Conservation (phyloP, 2,113 vertebrate genomes). For the Pithys albifrons region DNA sequence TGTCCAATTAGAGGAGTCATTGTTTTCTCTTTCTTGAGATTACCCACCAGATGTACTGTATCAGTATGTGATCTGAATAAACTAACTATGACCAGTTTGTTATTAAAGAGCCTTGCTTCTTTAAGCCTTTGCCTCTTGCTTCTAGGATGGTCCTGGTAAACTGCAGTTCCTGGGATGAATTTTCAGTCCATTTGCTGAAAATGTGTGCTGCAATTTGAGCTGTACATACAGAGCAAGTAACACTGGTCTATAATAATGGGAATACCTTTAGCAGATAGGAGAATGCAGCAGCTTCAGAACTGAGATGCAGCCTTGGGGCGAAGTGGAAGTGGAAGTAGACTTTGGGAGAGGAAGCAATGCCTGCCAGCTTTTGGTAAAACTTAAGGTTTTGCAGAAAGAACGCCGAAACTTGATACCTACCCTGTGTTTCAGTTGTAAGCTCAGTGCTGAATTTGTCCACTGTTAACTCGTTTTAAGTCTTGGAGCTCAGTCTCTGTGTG, state of each 20-base stretch:
- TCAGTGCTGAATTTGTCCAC: background rate
- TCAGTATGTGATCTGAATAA: background rate
- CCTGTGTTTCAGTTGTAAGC: background rate
- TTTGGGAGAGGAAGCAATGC: background rate
- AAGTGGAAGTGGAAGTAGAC: background rate
- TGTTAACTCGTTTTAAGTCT: background rate
- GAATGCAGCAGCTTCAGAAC: background rate
- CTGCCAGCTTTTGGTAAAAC: background rate
- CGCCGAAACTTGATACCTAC: background rate
- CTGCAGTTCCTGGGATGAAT: background rate
- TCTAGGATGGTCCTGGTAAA: background rate
- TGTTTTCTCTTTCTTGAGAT: conserved; percentile 8
- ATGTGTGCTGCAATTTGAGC: background rate
- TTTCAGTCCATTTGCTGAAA: background rate
- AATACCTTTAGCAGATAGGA: background rate
- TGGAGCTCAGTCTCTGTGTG: background rate
- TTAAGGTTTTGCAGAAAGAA: background rate
- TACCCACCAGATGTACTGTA: background rate
- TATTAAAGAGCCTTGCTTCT: background rate
- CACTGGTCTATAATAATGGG: background rate
- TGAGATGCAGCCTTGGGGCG: background rate
- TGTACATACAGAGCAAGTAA: background rate
- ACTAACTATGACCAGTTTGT: background rate
- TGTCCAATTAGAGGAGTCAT: background rate
- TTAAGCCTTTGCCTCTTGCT: background rate